Percentiles rank a stretch among this genome's conserved stretches.
These are phyloP conservation scores for Noctua comes DNA, from an alignment of 2,888 invertebrate species.

Conservation along the genomic window DNA sequence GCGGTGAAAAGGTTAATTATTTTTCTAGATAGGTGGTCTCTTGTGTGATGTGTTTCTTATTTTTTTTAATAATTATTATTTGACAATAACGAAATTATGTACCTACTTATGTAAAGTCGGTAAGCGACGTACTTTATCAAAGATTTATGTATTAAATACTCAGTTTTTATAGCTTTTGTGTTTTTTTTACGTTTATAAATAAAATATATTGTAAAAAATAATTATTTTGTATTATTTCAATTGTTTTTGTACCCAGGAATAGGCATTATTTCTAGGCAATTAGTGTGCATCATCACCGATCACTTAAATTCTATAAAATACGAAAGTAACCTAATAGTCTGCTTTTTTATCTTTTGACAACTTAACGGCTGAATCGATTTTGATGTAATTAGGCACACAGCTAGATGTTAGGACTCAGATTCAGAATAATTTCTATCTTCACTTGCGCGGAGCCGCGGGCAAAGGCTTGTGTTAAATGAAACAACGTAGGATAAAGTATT, in stretches of 20 bases:
- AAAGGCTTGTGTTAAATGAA: too few relatives aligned
- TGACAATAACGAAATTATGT: conserved; percentile 8
- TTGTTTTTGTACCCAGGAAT: not conserved
- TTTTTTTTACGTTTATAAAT: conserved; percentile 54
- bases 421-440: too few relatives aligned
- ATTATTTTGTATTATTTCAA: not conserved
- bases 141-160: conserved; percentile 57
- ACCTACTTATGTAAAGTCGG: conserved; percentile 21
- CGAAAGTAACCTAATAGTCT: not conserved
- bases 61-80: conserved; percentile 6
- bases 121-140: conserved; percentile 41
- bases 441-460: too few relatives aligned
- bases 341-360: not conserved
- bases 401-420: too few relatives aligned
- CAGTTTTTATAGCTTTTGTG: conserved; percentile 29
- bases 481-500: too few relatives aligned
- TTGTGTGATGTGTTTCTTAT: conserved; percentile 32
- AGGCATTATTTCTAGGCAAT: not conserved
- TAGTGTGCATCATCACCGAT: not conserved
- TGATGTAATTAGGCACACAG: too few relatives aligned
- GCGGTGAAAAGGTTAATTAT: too few relatives aligned
- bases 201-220: conserved; percentile 31
- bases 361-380: not conserved
- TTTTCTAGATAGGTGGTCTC: conserved; percentile 16
- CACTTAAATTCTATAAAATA: not conserved